phyloP scores from a whole-genome alignment of 2,113 vertebrate genomes.

The Alethe diademata region DNA sequence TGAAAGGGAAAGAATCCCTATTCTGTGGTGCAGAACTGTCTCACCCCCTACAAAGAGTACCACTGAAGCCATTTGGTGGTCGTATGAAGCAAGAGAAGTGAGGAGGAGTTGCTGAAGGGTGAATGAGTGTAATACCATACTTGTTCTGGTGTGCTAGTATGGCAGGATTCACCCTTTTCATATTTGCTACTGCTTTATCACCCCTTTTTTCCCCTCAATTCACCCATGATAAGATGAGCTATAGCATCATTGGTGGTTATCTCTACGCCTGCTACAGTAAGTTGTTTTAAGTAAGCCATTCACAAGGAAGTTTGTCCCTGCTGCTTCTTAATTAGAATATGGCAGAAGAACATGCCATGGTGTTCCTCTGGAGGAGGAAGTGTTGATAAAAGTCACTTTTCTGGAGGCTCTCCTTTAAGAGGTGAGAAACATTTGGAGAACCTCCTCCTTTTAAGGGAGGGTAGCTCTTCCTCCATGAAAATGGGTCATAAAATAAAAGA shows the following conservation, averaged over 20 bases:
- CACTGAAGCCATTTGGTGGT: background rate
- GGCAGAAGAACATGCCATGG: background rate
- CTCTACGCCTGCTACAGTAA: background rate
- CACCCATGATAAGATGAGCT: background rate
- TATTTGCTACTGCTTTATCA: background rate
- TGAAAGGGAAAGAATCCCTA: background rate
- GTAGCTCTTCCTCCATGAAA: background rate
- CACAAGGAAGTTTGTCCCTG: background rate
- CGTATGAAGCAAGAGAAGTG: accelerated
- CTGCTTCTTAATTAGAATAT: slow-evolving; percentile 29
- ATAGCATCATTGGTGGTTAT: background rate
- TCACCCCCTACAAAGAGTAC: background rate
- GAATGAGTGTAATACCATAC: background rate
- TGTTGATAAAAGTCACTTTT: background rate
- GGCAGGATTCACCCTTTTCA: background rate
- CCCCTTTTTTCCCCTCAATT: background rate
- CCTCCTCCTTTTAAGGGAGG: background rate
- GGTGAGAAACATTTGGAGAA: background rate
- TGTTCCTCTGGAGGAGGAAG: background rate
- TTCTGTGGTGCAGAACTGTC: background rate
- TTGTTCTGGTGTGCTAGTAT: background rate
- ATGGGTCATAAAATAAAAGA: background rate
- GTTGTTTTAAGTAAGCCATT: slow-evolving; percentile 13
- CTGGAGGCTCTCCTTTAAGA: background rate
- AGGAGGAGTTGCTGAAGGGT: background rate